Evolutionary conservation across 2,888 invertebrate species (phyloP).

Genomic region (Stenotaenia linearis): DNA sequence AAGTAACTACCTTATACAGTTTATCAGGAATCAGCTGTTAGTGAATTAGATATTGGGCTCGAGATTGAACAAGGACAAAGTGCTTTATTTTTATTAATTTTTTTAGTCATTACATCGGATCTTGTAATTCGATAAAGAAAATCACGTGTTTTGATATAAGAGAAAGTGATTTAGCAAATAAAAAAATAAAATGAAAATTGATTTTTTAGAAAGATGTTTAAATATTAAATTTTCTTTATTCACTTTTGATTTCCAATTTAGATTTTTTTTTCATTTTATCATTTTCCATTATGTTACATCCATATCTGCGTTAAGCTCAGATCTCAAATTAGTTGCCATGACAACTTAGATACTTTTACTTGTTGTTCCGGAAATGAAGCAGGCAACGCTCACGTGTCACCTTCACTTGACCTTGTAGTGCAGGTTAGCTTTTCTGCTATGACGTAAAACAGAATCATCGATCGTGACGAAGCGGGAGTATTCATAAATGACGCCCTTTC

Average conservation of each 20-base stretch:
- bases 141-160: neutral
- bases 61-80: neutral
- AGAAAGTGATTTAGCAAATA: neutral
- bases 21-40: neutral
- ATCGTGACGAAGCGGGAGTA: neutral
- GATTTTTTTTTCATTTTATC: neutral
- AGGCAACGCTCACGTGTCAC: slow-evolving; percentile 8
- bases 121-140: neutral
- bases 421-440: neutral
- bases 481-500: neutral
- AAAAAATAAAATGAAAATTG: neutral
- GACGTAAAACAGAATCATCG: neutral
- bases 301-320: neutral
- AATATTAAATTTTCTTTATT: neutral
- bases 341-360: neutral
- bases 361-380: slow-evolving; percentile 24
- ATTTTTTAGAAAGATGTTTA: neutral
- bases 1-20: too few relatives aligned
- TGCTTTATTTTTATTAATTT: neutral
- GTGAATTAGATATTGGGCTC: neutral
- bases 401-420: slow-evolving; percentile 27
- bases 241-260: neutral
- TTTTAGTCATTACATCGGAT: neutral
- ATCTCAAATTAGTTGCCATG: neutral
- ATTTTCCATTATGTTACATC: neutral